A percentile compares a stretch with the other conserved stretches of the same genome.
phyloP scores from a whole-genome alignment of 2,113 vertebrate genomes.

The Saguinus midas region DNA sequence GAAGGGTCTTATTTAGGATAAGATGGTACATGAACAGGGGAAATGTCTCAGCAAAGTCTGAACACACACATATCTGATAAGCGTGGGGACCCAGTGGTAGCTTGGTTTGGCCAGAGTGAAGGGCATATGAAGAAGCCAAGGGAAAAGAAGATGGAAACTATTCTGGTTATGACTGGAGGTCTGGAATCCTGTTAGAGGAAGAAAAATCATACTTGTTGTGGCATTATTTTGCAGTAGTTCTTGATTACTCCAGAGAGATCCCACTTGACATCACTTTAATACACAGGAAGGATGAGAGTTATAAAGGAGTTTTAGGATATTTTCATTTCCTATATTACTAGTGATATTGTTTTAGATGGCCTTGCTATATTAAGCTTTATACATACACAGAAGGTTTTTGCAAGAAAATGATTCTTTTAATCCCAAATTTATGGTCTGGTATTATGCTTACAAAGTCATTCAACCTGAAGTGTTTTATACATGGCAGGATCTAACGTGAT shows the following conservation, averaged over 20 bases:
- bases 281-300: not conserved
- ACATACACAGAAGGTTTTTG: not conserved
- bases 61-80: not conserved
- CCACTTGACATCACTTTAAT: not conserved
- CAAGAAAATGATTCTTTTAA: not conserved
- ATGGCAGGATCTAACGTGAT: not conserved
- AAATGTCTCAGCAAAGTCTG: not conserved
- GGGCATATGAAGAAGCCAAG: not conserved
- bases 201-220: not conserved
- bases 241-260: not conserved
- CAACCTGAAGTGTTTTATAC: not conserved
- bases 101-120: not conserved
- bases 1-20: not conserved
- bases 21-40: not conserved
- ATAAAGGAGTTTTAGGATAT: not conserved
- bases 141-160: not conserved
- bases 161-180: not conserved
- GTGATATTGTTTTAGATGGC: not conserved
- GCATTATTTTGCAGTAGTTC: not conserved
- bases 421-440: not conserved
- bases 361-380: not conserved
- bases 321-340: not conserved
- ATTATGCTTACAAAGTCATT: not conserved
- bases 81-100: not conserved
- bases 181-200: not conserved